Base-by-base conservation (phyloP, 2,888 invertebrate genomes). In the Coelopa pilipes region DNA sequence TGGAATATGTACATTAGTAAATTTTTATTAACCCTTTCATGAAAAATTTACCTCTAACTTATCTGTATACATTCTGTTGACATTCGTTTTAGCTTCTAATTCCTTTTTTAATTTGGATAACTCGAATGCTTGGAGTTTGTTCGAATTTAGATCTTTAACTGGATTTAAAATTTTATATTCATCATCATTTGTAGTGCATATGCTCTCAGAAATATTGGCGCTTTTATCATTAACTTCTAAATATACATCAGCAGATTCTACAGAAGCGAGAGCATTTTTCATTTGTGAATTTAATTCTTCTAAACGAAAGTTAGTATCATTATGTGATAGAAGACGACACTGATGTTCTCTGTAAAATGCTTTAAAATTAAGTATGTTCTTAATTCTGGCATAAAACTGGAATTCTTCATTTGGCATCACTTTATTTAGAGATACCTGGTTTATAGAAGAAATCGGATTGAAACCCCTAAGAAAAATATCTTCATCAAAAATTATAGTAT, bases 381-480 rank as follows among this genome's bases (percentile, higher is more conserved):
- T 75, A 12, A 85, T 73, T 45, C 86, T 82, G 13, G 79, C 80
- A 1, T 79, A 70, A 47, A 86, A 83, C 73, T 86, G 85, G 19
- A 76, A 73, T 7, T 78, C 78, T 67, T 85, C 83, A 0, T 81
- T 76, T 12, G 78, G 79, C 67, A 75, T 75, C 34, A 73, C 10
- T 17, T 74, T 77, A 59, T 15, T 79, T 75, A 69, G 73, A 74
- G 9, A 17, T 13, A 1, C 63, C 17, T 12, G 74, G 10, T 69
- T 55, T 62, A 77, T 69, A 24, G 74, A 19, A n/a, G 75, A 79
- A 74, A 86, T 76, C 3, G 97, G 96, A 67, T 94, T 93, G 89
- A 97, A 97, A 15, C 97, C 97, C 76, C 92, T 92, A 81, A 97
- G 89, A 63, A 92, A 91, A 65, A 91, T 89, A 86, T 96, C 96